Evolutionary conservation across 2,888 invertebrate genomes (phyloP), one percentile per base, ranked within the genome.

Genomic region (Nymphalis urticae): DNA sequence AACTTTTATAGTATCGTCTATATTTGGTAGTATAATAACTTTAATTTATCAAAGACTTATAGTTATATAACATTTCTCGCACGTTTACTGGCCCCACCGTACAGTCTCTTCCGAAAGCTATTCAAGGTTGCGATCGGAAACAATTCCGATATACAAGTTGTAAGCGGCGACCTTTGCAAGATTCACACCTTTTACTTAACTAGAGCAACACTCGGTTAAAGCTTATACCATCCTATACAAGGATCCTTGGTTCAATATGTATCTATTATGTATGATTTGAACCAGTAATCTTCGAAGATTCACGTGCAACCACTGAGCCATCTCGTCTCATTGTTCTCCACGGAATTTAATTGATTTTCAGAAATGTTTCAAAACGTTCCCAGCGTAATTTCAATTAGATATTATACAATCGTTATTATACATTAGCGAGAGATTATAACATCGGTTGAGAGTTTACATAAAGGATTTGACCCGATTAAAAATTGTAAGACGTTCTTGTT

Each of bases 81-180:
- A 10, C 42, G 42, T 13, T 77, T 76, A n/a, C 27, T 76, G 65
- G 82, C 81, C 78, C 24, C 71, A 78, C 69, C 53, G 63, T 66
- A 59, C 53, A 80, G 78, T 79, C 75, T 75, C 82, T 84, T 81
- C 85, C 69, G 81, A 85, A 86, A 86, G 82, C 80, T 75, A 71
- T 59, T 65, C 85, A 87, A 86, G 88, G 87, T 78, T 80, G 73
- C 48, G 62, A 72, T 70, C 71, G 68, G 74, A 71, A 68, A 72
- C 64, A 69, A 67, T 69, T 67, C 62, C 48, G 61, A 62, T 13
- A 27, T 56, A 53, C 61, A 51, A 42, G 48, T 24, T 16, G 51
- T 59, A 66, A 64, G 42, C 58, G 60, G 9, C 68, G 66, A 72
- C 66, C 70, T 70, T 68, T 66, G 32, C 47, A 24, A 53, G 64